Evolutionary conservation across 2,888 invertebrate genomes (phyloP).

Genomic region (Drosophila aldrichi): DNA sequence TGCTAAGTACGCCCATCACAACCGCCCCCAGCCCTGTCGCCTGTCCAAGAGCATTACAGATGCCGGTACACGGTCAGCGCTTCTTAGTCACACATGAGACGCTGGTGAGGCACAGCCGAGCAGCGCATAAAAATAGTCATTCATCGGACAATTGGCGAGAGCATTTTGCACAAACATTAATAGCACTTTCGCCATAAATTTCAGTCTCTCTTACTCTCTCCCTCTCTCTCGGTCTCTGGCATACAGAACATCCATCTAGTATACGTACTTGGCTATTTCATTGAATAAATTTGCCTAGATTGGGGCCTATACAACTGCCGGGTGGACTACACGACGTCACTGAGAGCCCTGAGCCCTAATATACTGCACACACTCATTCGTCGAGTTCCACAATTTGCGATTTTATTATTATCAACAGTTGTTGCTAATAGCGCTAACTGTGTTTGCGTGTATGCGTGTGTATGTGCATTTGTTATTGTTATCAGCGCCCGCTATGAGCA

Average conservation of each 20-base stretch:
- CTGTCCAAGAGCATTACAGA: constrained; percentile 12
- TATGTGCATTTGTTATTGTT: constrained; percentile 17
- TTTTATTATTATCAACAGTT: constrained; percentile 34
- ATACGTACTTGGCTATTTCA: constrained; percentile 43
- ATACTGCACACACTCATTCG: neutral
- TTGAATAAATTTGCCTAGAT: constrained; percentile 59
- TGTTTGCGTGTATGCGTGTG: neutral
- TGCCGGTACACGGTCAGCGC: constrained; percentile 44
- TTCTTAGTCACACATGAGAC: constrained; percentile 49
- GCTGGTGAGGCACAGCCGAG: constrained; percentile 19
- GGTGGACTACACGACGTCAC: constrained; percentile 25
- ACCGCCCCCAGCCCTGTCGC: neutral
- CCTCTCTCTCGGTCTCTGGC: neutral
- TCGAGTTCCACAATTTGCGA: constrained; percentile 1
- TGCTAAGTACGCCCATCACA: constrained; percentile 22
- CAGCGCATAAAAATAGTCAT: constrained; percentile 58
- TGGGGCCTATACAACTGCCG: constrained; percentile 28
- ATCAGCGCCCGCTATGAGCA: constrained; percentile 26
- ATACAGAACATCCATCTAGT: constrained; percentile 28
- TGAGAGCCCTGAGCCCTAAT: constrained; percentile 1
- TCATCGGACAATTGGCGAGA: constrained; percentile 46
- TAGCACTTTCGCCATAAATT: constrained; percentile 68
- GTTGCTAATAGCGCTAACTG: neutral
- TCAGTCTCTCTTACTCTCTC: constrained; percentile 5
- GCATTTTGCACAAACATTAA: constrained; percentile 42